Base-by-base conservation (phyloP, 2,113 vertebrate genomes). In the Geococcyx californianus region DNA sequence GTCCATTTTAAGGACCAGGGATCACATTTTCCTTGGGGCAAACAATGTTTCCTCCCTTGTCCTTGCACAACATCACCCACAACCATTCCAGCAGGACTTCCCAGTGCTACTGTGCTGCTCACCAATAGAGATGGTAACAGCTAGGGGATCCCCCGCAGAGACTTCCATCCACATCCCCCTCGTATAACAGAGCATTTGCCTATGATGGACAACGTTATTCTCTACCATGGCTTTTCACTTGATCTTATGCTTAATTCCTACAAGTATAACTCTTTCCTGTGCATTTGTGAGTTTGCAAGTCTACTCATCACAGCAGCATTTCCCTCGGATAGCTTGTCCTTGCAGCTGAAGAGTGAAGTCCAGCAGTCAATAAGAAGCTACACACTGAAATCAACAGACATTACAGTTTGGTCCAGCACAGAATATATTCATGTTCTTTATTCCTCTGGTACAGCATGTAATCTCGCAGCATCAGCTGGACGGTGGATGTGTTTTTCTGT, bases 321-420 rank as follows among this genome's bases (percentile, higher is more conserved):
- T 76, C 7, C 34, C 42, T 24, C 0, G 0, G 55, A 26, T 44
- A 83, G 14, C 12, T 59, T 69, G 62, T 42, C 63, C 51, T 80
- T 3, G 2, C 19, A 0, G 0, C 33, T 45, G 33, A 33, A 73
- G 9, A 20, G 21, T 1, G 4, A 73, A 25, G 33, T 49, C 28
- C 64, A 77, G 66, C 19, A 74, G 49, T 16, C 55, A 10, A 7
- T n/a, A 33, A 78, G 38, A 24, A 85, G 26, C 36, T 17, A 12
- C 47, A 23, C 0, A 0, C 11, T 51, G 13, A 79, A 36, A 40
- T 81, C 84, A 84, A 31, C 16, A 89, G 51, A 51, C 6, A 16
- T 47, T 31, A 8, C 51, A 69, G 12, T 67, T 60, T 63, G 33
- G 16, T 63, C 52, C 33, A 49, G 55, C 23, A 6, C 2, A 40